Base-by-base conservation (phyloP, 1,140 invertebrate genomes). In the Bombus difficillimus region DNA sequence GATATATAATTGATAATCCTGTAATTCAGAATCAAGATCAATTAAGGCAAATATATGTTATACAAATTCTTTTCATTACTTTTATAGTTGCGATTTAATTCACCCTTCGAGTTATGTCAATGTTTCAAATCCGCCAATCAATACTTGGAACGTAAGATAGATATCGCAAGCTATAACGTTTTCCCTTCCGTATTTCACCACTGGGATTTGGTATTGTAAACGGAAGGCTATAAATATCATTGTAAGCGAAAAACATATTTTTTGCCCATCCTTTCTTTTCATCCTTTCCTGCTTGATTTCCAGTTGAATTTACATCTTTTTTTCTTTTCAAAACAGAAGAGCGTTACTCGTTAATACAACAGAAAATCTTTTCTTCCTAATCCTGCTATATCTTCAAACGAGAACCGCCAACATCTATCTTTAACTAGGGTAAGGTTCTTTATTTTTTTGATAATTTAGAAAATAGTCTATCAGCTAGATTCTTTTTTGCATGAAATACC, bases 151-250 rank as follows among this genome's bases (percentile, higher is more conserved):
- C 66, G 9, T 34, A 68, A 68, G 34, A 68, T 66, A 66, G 34
- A 22, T 68, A 10, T 9, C 34, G 15, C 41, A 15, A 34, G 34
- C 8, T 34, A 59, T 59, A 37, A 37, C 39, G 12, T 41, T 59
- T 37, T 37, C 53, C 41, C 34, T 57, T 15, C 28, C 32, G 4
- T 37, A 13, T 37, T 37, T 25, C 47, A 28, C 74, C 13, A 10
- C 13, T 76, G 22, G n/a, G 25, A 76, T 76, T 76, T 59, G 22
- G 2, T 75, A 75, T 57, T 34, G 18, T 37, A 76, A 59, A 59
- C 74, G 37, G 22, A 57, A 15, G n/a, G 53, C 12, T 59, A 76
- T 59, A 57, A 59, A 76, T 76, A 76, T 25, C n/a, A 34, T n/a
- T 25, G 9, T 57, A 53, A 34, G 3, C 34, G 34, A 76, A 57